Percentiles rank a stretch among this genome's conserved stretches.
Evolutionary conservation across 2,797 vertebrate species (phyloP).

Genomic region (Euthynnus affinis): DNA sequence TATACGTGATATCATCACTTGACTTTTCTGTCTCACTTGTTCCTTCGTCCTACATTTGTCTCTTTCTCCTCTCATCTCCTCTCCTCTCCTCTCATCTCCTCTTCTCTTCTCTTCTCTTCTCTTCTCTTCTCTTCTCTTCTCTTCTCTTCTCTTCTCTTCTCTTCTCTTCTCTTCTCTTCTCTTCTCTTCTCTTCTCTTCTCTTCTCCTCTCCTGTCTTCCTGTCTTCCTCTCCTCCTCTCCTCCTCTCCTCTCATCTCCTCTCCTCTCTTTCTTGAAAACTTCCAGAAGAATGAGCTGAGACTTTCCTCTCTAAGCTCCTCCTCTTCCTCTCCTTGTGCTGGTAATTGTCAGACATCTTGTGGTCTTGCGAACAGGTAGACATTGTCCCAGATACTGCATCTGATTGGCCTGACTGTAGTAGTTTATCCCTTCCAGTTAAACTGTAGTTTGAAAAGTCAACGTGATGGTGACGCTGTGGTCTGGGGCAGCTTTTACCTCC

Average conservation of each 20-base stretch:
- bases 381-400: constrained; percentile 49
- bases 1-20: constrained; percentile 56
- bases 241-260: constrained; percentile 42
- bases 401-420: neutral
- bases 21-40: constrained; percentile 63
- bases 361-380: constrained; percentile 57
- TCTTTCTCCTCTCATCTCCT: constrained; percentile 12
- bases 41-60: constrained; percentile 65
- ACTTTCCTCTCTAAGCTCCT: constrained; percentile 90
- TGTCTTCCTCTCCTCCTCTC: neutral
- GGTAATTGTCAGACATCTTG: constrained; percentile 83
- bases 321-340: constrained; percentile 85
- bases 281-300: constrained; percentile 89
- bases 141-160: constrained; percentile 15
- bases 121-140: too few relatives aligned
- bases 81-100: too few relatives aligned
- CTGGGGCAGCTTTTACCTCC: constrained; percentile 64
- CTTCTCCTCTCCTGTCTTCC: too few relatives aligned
- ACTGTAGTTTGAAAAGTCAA: neutral
- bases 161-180: constrained; percentile 42
- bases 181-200: neutral
- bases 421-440: neutral
- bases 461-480: neutral
- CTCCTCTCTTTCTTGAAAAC: constrained; percentile 59
- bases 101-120: neutral